These are phyloP conservation scores for Malurus elegans DNA, from an alignment of 2,113 vertebrate species.

Conservation along the genomic window DNA sequence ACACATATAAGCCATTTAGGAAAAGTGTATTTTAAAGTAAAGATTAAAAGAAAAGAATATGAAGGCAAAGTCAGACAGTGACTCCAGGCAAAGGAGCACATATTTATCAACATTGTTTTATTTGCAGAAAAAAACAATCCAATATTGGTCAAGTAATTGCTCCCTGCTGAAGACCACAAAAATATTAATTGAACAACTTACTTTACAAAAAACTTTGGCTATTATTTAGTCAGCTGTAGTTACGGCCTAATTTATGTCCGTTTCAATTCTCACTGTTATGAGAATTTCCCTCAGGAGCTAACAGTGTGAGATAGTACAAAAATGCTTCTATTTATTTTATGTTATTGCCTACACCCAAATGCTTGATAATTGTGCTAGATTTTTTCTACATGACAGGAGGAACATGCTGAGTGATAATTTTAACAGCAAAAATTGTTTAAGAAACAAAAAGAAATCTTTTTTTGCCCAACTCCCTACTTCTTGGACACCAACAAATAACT, in stretches of 20 bases:
- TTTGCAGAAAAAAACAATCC: background rate
- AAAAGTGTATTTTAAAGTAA: background rate
- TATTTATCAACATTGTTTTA: background rate
- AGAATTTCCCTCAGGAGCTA: constrained; percentile 17
- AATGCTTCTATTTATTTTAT: constrained; percentile 9
- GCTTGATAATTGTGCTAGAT: background rate
- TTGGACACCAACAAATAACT: background rate
- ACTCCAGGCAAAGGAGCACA: background rate
- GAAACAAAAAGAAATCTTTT: background rate
- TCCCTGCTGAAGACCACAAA: constrained; percentile 2
- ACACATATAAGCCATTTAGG: background rate
- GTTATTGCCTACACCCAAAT: background rate
- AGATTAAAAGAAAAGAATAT: background rate
- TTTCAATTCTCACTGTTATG: constrained; percentile 20
- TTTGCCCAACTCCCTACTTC: background rate
- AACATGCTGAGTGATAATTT: constrained; percentile 3
- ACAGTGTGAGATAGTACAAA: constrained; percentile 29
- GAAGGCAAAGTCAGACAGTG: background rate
- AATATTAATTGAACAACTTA: constrained; percentile 14
- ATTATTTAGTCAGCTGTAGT: constrained; percentile 48
- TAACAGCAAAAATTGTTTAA: background rate
- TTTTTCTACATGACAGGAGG: background rate
- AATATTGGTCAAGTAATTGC: background rate
- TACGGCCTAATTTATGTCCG: constrained; percentile 9
- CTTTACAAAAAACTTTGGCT: background rate